A percentile compares a stretch with the other conserved stretches of the same genome.
Conservation (phyloP, 2,888 invertebrate genomes). For the Coelinius sp. region DNA sequence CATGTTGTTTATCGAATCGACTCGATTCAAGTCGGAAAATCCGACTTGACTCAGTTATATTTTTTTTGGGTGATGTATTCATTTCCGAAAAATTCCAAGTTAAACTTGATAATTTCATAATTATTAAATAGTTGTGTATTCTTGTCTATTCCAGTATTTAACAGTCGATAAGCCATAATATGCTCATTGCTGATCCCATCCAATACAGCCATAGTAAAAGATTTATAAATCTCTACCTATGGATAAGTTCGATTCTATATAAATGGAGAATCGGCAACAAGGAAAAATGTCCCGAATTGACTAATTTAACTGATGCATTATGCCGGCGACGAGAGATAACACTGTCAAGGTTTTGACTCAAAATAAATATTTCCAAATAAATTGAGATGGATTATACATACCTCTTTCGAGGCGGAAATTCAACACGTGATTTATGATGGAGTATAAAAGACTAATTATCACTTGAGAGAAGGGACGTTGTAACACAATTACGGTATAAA, state of each 20-base stretch:
- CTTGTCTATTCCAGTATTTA: too few relatives aligned
- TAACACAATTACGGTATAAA: neutral
- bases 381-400: neutral
- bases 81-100: too few relatives aligned
- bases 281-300: neutral
- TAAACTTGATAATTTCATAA: too few relatives aligned
- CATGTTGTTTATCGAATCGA: too few relatives aligned
- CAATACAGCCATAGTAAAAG: too few relatives aligned
- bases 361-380: neutral
- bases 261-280: neutral
- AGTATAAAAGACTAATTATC: neutral
- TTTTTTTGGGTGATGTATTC: too few relatives aligned
- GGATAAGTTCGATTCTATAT: neutral
- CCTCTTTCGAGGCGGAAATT: neutral
- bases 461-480: neutral
- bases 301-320: neutral
- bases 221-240: too few relatives aligned
- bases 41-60: too few relatives aligned
- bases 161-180: too few relatives aligned
- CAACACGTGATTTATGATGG: neutral
- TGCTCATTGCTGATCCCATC: too few relatives aligned
- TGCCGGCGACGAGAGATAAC: neutral
- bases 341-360: neutral
- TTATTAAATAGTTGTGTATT: too few relatives aligned
- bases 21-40: too few relatives aligned